Conservation (phyloP, 2,113 vertebrate genomes). For the Gallinago paraguaiae region DNA sequence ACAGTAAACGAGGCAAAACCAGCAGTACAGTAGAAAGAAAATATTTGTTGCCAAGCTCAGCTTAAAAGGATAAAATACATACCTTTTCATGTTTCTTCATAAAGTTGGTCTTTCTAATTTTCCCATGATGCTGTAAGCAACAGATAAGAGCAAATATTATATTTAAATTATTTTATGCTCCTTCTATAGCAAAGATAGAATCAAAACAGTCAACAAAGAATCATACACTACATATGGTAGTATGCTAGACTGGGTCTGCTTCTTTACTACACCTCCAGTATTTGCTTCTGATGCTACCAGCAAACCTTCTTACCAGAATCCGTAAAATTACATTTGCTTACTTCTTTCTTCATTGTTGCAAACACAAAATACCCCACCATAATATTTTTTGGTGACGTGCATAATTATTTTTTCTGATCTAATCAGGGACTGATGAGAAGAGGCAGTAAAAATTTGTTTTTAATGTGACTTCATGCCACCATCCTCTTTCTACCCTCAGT, state of each 20-base stretch:
- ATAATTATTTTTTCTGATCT: background rate
- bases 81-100: slow-evolving; percentile 97
- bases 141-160: background rate
- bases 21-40: background rate
- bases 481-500: background rate
- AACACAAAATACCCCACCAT: background rate
- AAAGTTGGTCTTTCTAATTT: slow-evolving; percentile 91
- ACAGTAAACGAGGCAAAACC: background rate
- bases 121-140: slow-evolving; percentile 89
- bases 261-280: background rate
- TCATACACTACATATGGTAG: background rate
- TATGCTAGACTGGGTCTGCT: background rate
- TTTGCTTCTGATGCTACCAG: background rate
- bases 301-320: background rate
- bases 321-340: background rate
- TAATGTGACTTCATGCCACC: background rate
- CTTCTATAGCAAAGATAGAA: background rate
- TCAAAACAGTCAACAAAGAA: background rate
- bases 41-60: background rate
- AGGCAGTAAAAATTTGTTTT: background rate
- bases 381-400: background rate
- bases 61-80: background rate
- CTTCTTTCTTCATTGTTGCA: background rate
- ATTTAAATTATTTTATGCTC: background rate
- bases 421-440: background rate